Base-by-base conservation (phyloP, 2,113 vertebrate species). In the Ictalurus furcatus region DNA sequence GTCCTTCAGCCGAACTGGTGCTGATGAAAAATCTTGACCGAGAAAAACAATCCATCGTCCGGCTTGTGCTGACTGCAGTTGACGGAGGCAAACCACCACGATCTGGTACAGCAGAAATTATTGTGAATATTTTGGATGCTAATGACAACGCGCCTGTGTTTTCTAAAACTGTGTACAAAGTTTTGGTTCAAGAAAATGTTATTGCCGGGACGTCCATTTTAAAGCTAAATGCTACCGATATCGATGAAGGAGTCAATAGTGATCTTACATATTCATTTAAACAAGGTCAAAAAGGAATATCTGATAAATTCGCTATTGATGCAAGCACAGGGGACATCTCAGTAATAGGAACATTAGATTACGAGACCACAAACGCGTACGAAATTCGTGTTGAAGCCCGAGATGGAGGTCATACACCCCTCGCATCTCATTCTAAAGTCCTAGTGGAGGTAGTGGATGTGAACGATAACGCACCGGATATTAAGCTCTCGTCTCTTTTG, bases 101-200 rank as follows among this genome's bases (percentile, higher is more conserved):
- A 80, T 94, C 94, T 3, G 93, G 94, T 52, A 94, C 92, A 79
- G 90, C 92, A 34, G 83, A 90, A 17, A 90, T 95, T 56, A 88
- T 88, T 76, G 89, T 95, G 0, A 89, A 59, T 28, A 90, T 95
- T 5, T 56, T 94, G 1, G 95, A 95, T 52, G 30, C 0, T 1
- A 95, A 95, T 65, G 95, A 95, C 25, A 95, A 95, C 12, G 37
- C 69, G 0, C 94, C 95, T 0, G 54, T 91, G 0, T 95, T 95
- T 86, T 90, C 85, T 3, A 91, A 91, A 25, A 0, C 91, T 1
- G 1, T 95, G 0, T 95, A 87, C 71, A 95, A 95, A 91, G 79
- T 85, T 1, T 65, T 65, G 1, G 40, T 95, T 11, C 54, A 30
- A 56, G 95, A 95, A 91, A 95, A 95, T 52, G 54, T 84, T 0